Evolutionary conservation across 35 echinoderm and acorn worm species (phyloP), one percentile per base, ranked within the genome.

Genomic region (Ophioderma brevispina): DNA sequence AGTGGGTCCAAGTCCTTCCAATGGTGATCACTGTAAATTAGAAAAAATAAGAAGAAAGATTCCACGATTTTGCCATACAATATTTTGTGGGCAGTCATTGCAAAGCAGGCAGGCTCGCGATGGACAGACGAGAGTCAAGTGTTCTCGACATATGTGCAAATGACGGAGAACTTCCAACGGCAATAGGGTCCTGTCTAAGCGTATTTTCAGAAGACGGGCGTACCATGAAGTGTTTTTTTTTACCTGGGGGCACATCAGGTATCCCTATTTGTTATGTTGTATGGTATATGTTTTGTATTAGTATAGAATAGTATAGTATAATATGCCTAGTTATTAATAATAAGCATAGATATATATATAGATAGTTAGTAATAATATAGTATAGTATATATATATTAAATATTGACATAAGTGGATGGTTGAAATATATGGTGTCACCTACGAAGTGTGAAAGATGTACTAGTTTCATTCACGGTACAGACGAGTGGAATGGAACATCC

Each of bases 191-290:
- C 43, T 23, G 52, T 35, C 13, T 35, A 85, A 35, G 36, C 31
- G 33, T 85, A 64, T 19, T 64, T 85, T n/a, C n/a, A 40, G 43
- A 30, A 63, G 46, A 37, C 1, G 83, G 83, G 3, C 52, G 63
- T 85, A 85, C 55, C 83, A 85, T 63, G 52, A 85, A 59, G 83
- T 85, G 0, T 37, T 33, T 70, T 37, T 85, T n/a, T n/a, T n/a
- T n/a, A n/a, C n/a, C n/a, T n/a, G n/a, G n/a, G n/a, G 55, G 63
- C 83, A 63, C 83, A 49, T 35, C 31, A 85, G 83, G 83, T 85
- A 85, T 25, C 25, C 13, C n/a, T 37, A n/a, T n/a, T n/a, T n/a
- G n/a, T n/a, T n/a, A n/a, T n/a, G n/a, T n/a, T n/a, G n/a, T n/a
- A n/a, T n/a, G n/a, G n/a, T n/a, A n/a, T n/a, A n/a, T n/a, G n/a